These are phyloP conservation scores for Halictus rubicundus DNA, from an alignment of 1,140 invertebrate species.

Conservation along the genomic window DNA sequence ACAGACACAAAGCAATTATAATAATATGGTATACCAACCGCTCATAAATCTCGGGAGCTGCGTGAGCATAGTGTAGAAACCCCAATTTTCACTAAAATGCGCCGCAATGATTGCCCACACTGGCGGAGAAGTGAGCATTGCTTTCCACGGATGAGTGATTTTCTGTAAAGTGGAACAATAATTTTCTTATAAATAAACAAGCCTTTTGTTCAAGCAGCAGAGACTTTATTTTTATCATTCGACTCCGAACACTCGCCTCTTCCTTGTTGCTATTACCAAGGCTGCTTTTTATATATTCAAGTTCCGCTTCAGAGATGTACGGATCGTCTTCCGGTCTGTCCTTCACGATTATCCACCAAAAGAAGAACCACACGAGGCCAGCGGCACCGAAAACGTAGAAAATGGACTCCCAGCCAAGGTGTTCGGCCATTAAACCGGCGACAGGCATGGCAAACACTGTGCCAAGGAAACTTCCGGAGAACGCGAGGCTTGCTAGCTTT, in stretches of 20 bases:
- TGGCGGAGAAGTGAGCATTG: slow-evolving; percentile 89
- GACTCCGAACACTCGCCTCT: not conserved
- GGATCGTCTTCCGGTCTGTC: slow-evolving; percentile 90
- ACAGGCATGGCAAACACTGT: slow-evolving; percentile 90
- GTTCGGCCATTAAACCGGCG: slow-evolving; percentile 86
- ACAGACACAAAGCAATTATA: not conserved
- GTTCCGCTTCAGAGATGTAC: slow-evolving; percentile 87
- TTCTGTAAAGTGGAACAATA: slow-evolving; percentile 63
- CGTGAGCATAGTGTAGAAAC: slow-evolving; percentile 95
- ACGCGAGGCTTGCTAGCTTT: slow-evolving; percentile 88
- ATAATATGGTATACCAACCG: slow-evolving; percentile 79
- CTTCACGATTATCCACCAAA: slow-evolving; percentile 87
- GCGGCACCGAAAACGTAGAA: slow-evolving; percentile 93
- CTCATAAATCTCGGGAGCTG: slow-evolving; percentile 95
- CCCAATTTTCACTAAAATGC: slow-evolving; percentile 98
- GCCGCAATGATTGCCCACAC: slow-evolving; percentile 95
- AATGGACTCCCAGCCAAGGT: slow-evolving; percentile 91
- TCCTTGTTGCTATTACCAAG: slow-evolving; percentile 34
- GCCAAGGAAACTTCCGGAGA: slow-evolving; percentile 91
- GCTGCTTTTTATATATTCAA: slow-evolving; percentile 86
- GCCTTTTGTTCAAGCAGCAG: too few relatives aligned
- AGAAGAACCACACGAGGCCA: slow-evolving; percentile 86
- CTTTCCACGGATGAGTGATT: slow-evolving; percentile 88
- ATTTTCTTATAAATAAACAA: not conserved
- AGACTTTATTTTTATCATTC: too few relatives aligned